phyloP scores from a whole-genome alignment of 2,113 vertebrate genomes.

The Mustelus asterias region DNA sequence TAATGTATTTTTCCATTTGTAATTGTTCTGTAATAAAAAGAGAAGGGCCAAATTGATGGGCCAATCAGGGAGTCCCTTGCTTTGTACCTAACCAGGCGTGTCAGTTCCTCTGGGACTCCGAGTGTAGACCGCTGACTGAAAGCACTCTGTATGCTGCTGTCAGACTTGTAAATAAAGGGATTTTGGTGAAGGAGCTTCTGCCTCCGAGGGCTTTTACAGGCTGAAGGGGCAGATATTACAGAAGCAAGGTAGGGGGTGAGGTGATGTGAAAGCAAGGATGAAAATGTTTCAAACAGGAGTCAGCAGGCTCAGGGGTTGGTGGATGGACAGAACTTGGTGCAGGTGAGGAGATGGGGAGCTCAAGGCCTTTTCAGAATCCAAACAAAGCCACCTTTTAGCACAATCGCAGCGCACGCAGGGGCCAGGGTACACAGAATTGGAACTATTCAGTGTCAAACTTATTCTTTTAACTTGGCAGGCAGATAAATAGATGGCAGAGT shows the following conservation, averaged over 20 bases:
- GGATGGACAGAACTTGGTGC: not conserved
- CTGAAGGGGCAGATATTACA: not conserved
- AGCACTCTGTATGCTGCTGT: too few relatives aligned
- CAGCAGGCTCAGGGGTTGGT: not conserved
- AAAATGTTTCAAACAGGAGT: not conserved
- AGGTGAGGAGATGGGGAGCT: not conserved
- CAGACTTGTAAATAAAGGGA: too few relatives aligned
- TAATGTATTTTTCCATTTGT: too few relatives aligned
- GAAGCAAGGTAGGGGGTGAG: not conserved
- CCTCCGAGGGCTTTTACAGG: too few relatives aligned
- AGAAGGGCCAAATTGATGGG: too few relatives aligned
- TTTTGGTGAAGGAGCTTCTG: too few relatives aligned
- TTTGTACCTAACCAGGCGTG: too few relatives aligned
- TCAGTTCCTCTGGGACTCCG: too few relatives aligned
- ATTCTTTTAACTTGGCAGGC: too few relatives aligned
- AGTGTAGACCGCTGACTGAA: too few relatives aligned
- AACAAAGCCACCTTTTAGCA: not conserved
- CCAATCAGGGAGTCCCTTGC: too few relatives aligned
- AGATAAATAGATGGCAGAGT: not conserved
- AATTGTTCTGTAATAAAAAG: too few relatives aligned
- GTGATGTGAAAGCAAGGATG: not conserved
- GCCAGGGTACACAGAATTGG: not conserved
- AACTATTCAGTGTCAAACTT: not conserved
- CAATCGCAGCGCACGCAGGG: not conserved
- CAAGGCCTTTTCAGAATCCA: not conserved